Percentiles rank a stretch among this genome's conserved stretches.
Conservation (phyloP, 2,797 vertebrate species). For the Falco berigora region DNA sequence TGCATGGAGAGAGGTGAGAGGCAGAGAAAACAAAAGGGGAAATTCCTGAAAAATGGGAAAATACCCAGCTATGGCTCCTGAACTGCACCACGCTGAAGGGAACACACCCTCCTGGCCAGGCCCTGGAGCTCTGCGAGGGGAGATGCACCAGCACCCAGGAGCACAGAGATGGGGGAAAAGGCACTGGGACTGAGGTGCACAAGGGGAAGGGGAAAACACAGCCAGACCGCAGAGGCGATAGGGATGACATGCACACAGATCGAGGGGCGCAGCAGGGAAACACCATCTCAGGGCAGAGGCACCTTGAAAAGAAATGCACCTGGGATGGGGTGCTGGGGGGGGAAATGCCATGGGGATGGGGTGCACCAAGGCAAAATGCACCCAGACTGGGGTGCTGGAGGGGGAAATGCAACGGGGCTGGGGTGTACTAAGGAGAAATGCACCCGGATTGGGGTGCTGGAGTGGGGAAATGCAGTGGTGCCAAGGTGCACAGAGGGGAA, state of each 20-base stretch:
- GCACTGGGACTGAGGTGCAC: accelerated
- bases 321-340: background rate
- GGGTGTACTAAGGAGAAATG: background rate
- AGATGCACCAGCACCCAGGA: background rate
- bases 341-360: background rate
- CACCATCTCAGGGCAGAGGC: background rate
- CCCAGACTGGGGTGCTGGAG: background rate
- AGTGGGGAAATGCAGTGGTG: background rate
- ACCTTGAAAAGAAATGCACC: background rate
- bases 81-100: accelerated
- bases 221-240: accelerated
- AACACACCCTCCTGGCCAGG: background rate
- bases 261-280: background rate
- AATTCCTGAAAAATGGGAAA: background rate
- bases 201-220: background rate
- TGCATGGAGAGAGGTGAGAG: background rate
- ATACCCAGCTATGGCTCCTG: background rate
- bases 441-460: too few relatives aligned
- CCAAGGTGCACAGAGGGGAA: too few relatives aligned
- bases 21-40: background rate
- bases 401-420: background rate
- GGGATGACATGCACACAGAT: accelerated
- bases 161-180: background rate
- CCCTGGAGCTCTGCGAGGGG: background rate
- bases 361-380: accelerated